Conservation (phyloP, 2,797 vertebrate genomes). For the Anguilla pacifica region DNA sequence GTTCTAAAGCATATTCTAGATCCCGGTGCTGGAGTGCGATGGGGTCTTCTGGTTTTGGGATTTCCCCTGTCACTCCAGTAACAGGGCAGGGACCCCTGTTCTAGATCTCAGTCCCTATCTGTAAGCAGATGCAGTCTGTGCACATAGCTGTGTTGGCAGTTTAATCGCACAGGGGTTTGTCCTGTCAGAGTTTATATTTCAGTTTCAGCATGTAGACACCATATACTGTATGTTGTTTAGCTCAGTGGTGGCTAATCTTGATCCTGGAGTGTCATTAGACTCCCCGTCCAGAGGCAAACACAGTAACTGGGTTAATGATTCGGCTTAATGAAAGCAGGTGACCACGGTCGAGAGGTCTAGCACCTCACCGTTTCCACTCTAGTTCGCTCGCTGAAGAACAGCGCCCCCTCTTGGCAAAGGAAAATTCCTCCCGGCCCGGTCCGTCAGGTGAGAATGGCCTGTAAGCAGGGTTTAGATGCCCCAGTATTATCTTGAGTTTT, state of each 20-base stretch:
- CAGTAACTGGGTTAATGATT: neutral
- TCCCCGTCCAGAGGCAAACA: neutral
- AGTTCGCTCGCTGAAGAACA: neutral
- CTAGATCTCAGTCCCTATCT: neutral
- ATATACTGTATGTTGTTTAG: neutral
- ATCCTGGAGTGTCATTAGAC: neutral
- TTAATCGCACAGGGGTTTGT: neutral
- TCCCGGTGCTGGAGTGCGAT: too few species aligned
- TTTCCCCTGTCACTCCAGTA: neutral
- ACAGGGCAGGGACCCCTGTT: neutral
- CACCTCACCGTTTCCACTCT: neutral
- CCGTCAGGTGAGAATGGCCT: neutral
- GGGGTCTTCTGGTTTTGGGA: neutral
- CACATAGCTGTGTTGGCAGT: neutral
- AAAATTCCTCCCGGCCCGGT: neutral
- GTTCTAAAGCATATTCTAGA: neutral
- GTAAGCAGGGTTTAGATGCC: neutral
- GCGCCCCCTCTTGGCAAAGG: neutral
- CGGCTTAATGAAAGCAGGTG: neutral
- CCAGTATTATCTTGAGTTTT: neutral
- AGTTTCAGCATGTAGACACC: neutral
- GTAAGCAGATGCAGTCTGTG: slow-evolving; percentile 6
- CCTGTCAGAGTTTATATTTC: neutral
- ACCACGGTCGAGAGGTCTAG: neutral
- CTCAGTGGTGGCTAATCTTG: neutral